phyloP scores from a whole-genome alignment of 2,797 vertebrate genomes.

The Parotocinclus haroldoi region DNA sequence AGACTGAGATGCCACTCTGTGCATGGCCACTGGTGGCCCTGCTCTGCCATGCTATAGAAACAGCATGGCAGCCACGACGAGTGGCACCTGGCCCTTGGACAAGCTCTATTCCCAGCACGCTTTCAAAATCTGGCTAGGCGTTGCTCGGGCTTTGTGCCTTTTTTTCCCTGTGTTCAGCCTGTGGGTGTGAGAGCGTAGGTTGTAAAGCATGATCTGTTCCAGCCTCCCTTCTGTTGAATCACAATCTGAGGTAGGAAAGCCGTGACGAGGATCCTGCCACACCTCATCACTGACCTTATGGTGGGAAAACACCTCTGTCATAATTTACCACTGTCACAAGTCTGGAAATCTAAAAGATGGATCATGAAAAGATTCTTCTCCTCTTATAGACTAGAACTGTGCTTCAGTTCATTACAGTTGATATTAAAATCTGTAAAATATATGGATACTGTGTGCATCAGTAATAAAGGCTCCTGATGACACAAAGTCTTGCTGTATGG shows the following conservation, averaged over 20 bases:
- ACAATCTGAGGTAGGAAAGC: conserved; percentile 23
- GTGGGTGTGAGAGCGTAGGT: conserved; percentile 32
- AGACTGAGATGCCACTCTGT: conserved; percentile 28
- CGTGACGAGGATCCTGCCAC: conserved; percentile 14
- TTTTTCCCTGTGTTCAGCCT: conserved; percentile 26
- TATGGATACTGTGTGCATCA: too few species aligned
- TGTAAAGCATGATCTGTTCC: conserved; percentile 26
- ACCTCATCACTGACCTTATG: conserved; percentile 1
- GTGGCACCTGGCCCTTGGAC: conserved; percentile 37
- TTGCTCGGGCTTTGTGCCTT: conserved; percentile 1
- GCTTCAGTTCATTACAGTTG: conserved; percentile 12
- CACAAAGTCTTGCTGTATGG: too few species aligned
- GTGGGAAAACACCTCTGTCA: conserved; percentile 14
- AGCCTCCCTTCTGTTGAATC: not conserved
- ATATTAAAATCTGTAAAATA: not conserved
- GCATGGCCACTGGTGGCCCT: conserved; percentile 37
- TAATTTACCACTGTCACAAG: not conserved
- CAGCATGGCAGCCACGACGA: conserved; percentile 31
- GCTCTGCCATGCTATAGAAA: conserved; percentile 39
- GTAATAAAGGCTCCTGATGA: too few species aligned
- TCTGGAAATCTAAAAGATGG: not conserved
- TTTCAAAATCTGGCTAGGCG: conserved; percentile 5
- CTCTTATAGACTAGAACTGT: not conserved
- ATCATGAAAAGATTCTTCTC: not conserved
- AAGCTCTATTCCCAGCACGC: conserved; percentile 27